These are phyloP conservation scores for Cosmia pyralina DNA, from an alignment of 2,888 invertebrate species.

Conservation along the genomic window DNA sequence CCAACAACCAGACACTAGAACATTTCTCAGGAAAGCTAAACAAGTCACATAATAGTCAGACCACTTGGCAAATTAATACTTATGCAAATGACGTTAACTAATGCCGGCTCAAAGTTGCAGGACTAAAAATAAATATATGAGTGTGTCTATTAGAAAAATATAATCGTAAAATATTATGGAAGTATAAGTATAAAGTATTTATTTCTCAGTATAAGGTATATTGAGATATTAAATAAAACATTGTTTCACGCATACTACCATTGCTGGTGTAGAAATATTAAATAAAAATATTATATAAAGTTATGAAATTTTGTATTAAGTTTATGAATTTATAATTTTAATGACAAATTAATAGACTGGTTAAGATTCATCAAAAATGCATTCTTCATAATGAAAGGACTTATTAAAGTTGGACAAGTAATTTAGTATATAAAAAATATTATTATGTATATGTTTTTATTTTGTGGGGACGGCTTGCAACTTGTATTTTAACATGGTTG, in stretches of 20 bases:
- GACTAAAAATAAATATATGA: slow-evolving; percentile 42
- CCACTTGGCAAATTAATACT: slow-evolving; percentile 58
- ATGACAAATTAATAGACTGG: too few relatives aligned
- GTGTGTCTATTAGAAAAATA: slow-evolving; percentile 34
- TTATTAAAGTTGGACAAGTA: background rate
- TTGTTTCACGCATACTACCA: too few relatives aligned
- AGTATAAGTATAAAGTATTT: background rate
- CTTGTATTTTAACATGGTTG: background rate
- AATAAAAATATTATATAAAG: too few relatives aligned
- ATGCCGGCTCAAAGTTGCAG: slow-evolving; percentile 33
- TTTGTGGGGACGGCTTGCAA: background rate
- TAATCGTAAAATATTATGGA: slow-evolving; percentile 25
- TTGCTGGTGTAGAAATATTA: too few relatives aligned
- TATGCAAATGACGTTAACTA: slow-evolving; percentile 49
- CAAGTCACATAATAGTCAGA: slow-evolving; percentile 54
- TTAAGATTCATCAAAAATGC: too few relatives aligned
- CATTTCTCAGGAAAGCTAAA: slow-evolving; percentile 54
- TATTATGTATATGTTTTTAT: background rate
- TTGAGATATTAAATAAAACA: too few relatives aligned
- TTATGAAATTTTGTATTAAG: too few relatives aligned
- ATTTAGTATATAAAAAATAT: background rate
- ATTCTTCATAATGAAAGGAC: too few relatives aligned
- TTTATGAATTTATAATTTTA: too few relatives aligned
- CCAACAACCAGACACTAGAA: slow-evolving; percentile 35
- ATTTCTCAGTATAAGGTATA: too few relatives aligned